Conservation (phyloP, 1,140 invertebrate species). For the Hylaeus volcanicus region DNA sequence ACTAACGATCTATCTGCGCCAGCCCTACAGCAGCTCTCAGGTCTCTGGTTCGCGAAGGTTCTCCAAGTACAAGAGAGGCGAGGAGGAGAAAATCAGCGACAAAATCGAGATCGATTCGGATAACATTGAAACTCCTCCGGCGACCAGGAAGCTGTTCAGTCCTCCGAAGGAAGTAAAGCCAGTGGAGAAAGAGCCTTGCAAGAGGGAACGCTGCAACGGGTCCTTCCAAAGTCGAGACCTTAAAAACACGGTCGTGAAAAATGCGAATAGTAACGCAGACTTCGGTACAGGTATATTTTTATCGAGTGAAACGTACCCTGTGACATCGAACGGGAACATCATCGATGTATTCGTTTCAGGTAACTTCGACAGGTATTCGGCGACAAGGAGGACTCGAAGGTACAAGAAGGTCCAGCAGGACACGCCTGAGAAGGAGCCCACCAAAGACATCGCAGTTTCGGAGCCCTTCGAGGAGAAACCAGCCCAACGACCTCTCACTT, state of each 20-base stretch:
- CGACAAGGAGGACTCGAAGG: conserved; percentile 89
- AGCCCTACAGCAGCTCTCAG: conserved; percentile 73
- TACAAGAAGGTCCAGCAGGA: conserved; percentile 89
- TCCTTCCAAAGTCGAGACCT: conserved; percentile 70
- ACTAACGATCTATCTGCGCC: conserved; percentile 84
- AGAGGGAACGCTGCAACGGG: conserved; percentile 75
- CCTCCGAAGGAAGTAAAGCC: conserved; percentile 84
- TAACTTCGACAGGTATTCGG: conserved; percentile 92
- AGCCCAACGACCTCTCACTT: conserved; percentile 70
- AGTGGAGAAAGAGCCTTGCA: conserved; percentile 77
- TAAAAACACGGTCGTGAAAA: conserved; percentile 51
- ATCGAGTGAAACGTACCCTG: background rate
- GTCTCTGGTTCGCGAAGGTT: conserved; percentile 61
- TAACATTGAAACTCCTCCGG: conserved; percentile 94
- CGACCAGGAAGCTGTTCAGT: conserved; percentile 86
- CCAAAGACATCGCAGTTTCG: conserved; percentile 72
- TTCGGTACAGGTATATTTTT: conserved; percentile 74
- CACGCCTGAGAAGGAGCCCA: conserved; percentile 75
- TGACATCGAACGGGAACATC: background rate
- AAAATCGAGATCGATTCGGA: conserved; percentile 94
- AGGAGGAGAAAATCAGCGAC: conserved; percentile 82
- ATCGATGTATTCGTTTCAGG: conserved; percentile 74
- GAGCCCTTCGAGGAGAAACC: conserved; percentile 78
- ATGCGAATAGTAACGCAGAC: conserved; percentile 64
- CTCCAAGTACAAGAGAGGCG: conserved; percentile 64